Evolutionary conservation across 2,113 vertebrate species (phyloP).

Genomic region (Crotalus tigris): DNA sequence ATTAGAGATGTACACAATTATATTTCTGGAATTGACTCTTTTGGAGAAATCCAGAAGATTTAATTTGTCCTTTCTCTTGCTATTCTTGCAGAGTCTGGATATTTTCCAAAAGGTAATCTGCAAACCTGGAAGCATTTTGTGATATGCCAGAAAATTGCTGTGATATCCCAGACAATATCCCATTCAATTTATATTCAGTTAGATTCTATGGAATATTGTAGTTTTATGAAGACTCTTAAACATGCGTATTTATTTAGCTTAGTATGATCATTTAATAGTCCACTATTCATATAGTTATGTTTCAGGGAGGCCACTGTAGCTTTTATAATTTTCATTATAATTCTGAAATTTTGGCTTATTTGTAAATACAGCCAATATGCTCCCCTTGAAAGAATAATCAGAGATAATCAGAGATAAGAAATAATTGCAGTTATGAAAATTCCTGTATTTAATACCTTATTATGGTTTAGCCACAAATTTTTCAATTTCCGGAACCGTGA

Average conservation of each 20-base stretch:
- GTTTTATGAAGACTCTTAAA: constrained; percentile 13
- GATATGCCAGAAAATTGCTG: not conserved
- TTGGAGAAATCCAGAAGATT: not conserved
- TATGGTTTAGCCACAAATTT: constrained; percentile 79
- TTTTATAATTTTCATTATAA: not conserved
- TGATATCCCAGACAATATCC: not conserved
- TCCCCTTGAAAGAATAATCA: not conserved
- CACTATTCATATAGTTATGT: not conserved
- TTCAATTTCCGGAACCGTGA: constrained; percentile 72
- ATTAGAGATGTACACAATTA: not conserved
- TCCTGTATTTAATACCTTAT: constrained; percentile 68
- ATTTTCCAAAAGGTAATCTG: not conserved
- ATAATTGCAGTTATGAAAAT: not conserved
- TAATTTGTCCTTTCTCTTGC: not conserved
- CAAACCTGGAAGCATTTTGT: not conserved
- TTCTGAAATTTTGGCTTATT: not conserved
- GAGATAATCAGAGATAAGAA: not conserved
- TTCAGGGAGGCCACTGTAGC: not conserved
- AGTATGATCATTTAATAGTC: not conserved
- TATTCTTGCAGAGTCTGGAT: not conserved
- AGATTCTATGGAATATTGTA: constrained; percentile 39
- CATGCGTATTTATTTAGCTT: constrained; percentile 18
- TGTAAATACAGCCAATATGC: not conserved
- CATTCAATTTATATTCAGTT: not conserved
- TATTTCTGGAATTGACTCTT: not conserved